These are phyloP conservation scores for Littorina saxatilis DNA, from an alignment of 1,140 invertebrate species.

Conservation along the genomic window DNA sequence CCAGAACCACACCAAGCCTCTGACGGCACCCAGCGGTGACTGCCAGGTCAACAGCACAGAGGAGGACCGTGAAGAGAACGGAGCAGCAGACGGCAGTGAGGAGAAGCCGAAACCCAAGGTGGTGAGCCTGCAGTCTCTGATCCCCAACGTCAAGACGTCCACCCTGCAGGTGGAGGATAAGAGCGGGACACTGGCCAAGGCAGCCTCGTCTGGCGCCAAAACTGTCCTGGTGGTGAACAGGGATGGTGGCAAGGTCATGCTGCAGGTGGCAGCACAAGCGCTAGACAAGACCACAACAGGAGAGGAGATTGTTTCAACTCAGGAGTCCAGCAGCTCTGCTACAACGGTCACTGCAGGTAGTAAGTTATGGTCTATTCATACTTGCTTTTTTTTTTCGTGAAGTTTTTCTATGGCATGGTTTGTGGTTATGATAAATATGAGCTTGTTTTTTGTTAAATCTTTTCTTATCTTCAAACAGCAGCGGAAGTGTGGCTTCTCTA, in stretches of 20 bases:
- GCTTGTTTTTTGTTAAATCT: too few species aligned
- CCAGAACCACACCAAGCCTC: slow-evolving; percentile 7
- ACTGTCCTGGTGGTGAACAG: slow-evolving; percentile 69
- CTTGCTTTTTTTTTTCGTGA: slow-evolving; percentile 23
- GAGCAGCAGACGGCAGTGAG: not conserved
- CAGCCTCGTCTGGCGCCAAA: slow-evolving; percentile 48
- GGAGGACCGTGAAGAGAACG: not conserved
- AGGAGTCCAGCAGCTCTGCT: slow-evolving; percentile 43
- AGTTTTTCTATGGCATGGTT: not conserved
- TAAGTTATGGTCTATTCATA: not conserved
- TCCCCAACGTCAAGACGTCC: slow-evolving; percentile 57
- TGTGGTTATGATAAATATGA: too few species aligned
- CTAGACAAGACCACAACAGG: slow-evolving; percentile 45
- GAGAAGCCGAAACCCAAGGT: slow-evolving; percentile 37
- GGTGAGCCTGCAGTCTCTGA: slow-evolving; percentile 48
- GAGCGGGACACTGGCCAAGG: slow-evolving; percentile 24
- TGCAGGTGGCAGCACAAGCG: slow-evolving; percentile 62
- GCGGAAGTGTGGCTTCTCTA: too few species aligned
- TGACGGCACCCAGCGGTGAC: slow-evolving; percentile 23
- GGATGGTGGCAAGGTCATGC: slow-evolving; percentile 67
- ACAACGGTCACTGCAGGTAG: not conserved
- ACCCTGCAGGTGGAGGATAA: slow-evolving; percentile 56
- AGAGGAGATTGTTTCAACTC: slow-evolving; percentile 34
- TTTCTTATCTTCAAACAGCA: too few species aligned
- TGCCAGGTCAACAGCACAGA: too few species aligned